phyloP scores from a whole-genome alignment of 2,113 vertebrate species.

The Mustelus asterias region DNA sequence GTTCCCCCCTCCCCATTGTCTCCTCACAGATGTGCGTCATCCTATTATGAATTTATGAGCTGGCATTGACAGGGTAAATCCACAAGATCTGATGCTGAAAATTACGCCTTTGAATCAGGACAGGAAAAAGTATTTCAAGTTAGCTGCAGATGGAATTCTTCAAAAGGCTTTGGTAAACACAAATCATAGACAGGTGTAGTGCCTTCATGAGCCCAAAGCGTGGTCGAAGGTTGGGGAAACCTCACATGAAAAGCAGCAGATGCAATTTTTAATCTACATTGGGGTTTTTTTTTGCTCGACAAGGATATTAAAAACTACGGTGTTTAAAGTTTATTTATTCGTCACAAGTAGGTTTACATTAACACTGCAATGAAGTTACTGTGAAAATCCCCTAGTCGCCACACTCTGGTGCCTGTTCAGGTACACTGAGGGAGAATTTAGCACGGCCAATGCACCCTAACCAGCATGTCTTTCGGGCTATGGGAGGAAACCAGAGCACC shows the following conservation, averaged over 20 bases:
- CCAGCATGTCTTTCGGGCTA: too few relatives aligned
- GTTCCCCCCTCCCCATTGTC: conserved; percentile 50
- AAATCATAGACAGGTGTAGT: conserved; percentile 55
- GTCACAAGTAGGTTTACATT: too few relatives aligned
- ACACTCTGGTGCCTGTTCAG: too few relatives aligned
- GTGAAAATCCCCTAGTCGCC: too few relatives aligned
- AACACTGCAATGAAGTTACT: too few relatives aligned
- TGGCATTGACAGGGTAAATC: conserved; percentile 63
- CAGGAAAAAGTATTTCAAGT: conserved; percentile 92
- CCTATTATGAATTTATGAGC: conserved; percentile 84
- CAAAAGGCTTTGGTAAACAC: conserved; percentile 79
- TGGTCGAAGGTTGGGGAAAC: background rate
- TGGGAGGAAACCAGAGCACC: too few relatives aligned
- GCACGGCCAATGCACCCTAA: too few relatives aligned
- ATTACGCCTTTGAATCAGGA: conserved; percentile 77
- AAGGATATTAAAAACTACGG: too few relatives aligned
- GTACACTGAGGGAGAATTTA: too few relatives aligned
- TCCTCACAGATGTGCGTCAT: conserved; percentile 93
- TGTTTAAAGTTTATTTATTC: background rate
- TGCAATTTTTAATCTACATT: background rate
- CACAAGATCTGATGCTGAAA: conserved; percentile 76
- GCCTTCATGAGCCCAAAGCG: background rate
- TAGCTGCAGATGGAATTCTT: conserved; percentile 90
- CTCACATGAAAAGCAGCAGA: background rate
- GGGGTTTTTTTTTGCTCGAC: background rate